Evolutionary conservation across 2,113 vertebrate species (phyloP).

Genomic region (Epinephelus cyanopodus): DNA sequence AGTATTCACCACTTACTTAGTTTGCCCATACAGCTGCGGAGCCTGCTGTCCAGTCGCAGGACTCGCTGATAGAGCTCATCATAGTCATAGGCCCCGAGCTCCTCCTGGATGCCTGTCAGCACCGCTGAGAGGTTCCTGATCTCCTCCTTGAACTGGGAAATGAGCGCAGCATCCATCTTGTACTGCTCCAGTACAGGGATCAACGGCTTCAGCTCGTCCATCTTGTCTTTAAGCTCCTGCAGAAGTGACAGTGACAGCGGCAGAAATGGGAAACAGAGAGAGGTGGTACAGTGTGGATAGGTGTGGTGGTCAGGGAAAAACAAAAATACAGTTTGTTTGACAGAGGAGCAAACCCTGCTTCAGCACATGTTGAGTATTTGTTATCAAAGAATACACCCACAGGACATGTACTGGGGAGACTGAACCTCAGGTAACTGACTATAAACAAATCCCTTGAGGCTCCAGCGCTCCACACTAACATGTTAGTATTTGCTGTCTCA

Average conservation of each 20-base stretch:
- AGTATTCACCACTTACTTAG: constrained; percentile 90
- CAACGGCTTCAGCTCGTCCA: constrained; percentile 96
- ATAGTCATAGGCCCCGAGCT: constrained; percentile 96
- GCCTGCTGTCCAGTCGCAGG: constrained; percentile 91
- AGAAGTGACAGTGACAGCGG: constrained; percentile 30
- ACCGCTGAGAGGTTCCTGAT: constrained; percentile 94
- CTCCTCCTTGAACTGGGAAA: constrained; percentile 98
- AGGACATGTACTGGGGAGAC: no score
- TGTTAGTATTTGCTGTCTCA: neutral
- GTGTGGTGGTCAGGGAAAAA: neutral
- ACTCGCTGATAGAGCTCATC: constrained; percentile 96
- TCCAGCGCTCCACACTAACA: neutral
- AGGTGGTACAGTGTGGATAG: neutral
- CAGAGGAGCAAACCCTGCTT: neutral
- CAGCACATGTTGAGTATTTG: neutral
- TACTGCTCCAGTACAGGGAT: constrained; percentile 99
- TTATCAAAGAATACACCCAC: neutral
- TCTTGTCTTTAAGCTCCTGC: constrained; percentile 97
- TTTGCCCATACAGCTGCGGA: constrained; percentile 98
- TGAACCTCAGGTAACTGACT: neutral
- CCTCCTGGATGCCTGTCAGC: constrained; percentile 95
- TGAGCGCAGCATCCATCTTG: constrained; percentile 96
- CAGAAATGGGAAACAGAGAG: constrained; percentile 29
- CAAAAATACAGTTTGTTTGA: neutral
- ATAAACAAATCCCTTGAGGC: neutral